Base-by-base conservation (phyloP, 2,113 vertebrate genomes). In the Hippotragus niger region DNA sequence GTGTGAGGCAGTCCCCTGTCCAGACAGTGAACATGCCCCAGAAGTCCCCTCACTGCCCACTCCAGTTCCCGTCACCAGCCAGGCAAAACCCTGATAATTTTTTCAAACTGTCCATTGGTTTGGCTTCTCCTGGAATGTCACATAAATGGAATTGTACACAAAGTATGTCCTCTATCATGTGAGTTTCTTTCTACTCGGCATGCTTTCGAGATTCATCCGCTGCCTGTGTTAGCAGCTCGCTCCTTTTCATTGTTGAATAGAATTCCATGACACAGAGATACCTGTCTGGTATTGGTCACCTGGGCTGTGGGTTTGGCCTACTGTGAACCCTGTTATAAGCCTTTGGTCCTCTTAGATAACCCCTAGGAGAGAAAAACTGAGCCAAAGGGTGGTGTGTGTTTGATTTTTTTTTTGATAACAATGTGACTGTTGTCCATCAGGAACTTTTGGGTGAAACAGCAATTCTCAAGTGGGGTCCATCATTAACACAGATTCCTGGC, bases 91-190 rank as follows among this genome's bases (percentile, higher is more conserved):
- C 1, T 0, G 27, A 33, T 3, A 0, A 6, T 2, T 43, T 53
- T 55, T 64, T 40, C 40, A 25, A 91, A 57, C 14, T 1, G 0
- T 15, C 2, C 2, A 7, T 12, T 6, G 5, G 9, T 13, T 31
- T 13, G 43, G 60, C 36, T 57, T 47, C 16, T 33, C 47, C 33
- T 23, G 5, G 16, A 23, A 55, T 2, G 14, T 6, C 16, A 12
- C 7, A 5, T 17, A 23, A 14, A 58, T 2, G 15, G 52, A n/a
- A 16, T 1, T 1, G 3, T 1, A 4, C 7, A 0, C n/a, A 11
- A 7, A 45, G 50, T 0, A 3, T 81, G 45, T 19, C 45, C 19
- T 7, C 33, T 5, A 2, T 25, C 2, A 3, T 0, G n/a, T 2
- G 58, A 6, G 57, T 3, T 60, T 23, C 9, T 23, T 15, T 3